Conservation (phyloP, 2,888 invertebrate species). For the Rhagonycha lutea region DNA sequence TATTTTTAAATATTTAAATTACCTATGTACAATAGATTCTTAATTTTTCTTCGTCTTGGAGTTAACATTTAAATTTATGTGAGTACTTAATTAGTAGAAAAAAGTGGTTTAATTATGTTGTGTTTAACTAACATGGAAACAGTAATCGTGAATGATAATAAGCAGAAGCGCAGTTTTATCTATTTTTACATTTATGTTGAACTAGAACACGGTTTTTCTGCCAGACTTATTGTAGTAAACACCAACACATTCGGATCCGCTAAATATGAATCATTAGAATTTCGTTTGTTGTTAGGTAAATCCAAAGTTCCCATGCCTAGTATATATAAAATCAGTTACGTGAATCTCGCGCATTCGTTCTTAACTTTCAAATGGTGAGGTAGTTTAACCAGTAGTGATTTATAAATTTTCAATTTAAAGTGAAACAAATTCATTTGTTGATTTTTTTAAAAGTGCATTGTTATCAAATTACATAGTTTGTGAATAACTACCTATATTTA, state of each 20-base stretch:
- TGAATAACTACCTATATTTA: neutral
- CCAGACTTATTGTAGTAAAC: neutral
- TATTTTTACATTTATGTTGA: neutral
- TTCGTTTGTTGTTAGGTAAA: slow-evolving; percentile 15
- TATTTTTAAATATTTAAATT: neutral
- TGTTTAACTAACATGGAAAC: neutral
- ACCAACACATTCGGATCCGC: neutral
- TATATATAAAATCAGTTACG: slow-evolving; percentile 4
- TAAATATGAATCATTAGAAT: slow-evolving; percentile 14
- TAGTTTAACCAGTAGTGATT: neutral
- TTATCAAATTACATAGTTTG: neutral
- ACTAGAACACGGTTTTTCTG: neutral
- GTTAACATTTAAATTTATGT: neutral
- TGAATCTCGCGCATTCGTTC: neutral
- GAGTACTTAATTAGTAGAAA: neutral
- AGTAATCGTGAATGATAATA: neutral
- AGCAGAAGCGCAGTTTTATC: neutral
- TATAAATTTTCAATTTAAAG: neutral
- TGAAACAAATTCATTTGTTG: neutral
- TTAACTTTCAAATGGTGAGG: neutral
- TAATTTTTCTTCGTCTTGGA: neutral
- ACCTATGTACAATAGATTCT: neutral
- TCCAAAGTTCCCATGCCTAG: neutral
- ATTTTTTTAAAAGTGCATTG: neutral
- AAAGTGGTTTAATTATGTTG: neutral